Evolutionary conservation across 2,113 vertebrate species (phyloP).

Genomic region (Tympanuchus pallidicinctus): DNA sequence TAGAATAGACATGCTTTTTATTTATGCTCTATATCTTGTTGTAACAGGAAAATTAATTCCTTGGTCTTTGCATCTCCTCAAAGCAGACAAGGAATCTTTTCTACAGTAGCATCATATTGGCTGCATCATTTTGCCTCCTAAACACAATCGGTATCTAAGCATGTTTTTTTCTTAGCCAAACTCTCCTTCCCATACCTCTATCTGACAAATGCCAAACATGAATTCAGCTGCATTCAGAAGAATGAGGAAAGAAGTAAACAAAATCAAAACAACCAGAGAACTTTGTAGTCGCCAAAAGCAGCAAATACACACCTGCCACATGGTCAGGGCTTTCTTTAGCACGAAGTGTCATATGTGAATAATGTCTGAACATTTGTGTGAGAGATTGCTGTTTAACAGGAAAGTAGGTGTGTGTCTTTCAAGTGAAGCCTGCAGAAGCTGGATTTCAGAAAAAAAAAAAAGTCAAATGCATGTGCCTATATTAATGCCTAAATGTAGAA

Average conservation of each 20-base stretch:
- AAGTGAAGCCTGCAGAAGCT: background rate
- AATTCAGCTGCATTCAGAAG: background rate
- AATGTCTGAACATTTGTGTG: background rate
- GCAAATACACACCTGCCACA: background rate
- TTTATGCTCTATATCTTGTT: background rate
- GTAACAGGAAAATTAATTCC: background rate
- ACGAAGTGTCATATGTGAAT: background rate
- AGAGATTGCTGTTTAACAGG: rapidly evolving
- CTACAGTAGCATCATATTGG: background rate
- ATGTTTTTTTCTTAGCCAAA: background rate
- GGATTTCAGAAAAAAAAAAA: background rate
- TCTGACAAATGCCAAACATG: background rate
- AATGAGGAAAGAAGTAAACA: background rate
- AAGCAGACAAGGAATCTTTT: background rate
- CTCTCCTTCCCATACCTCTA: background rate
- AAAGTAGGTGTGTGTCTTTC: background rate
- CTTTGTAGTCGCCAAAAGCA: background rate
- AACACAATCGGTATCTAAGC: background rate
- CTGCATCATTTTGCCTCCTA: background rate
- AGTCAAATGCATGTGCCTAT: background rate
- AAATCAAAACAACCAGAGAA: background rate
- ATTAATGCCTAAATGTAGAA: background rate
- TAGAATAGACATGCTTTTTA: background rate
- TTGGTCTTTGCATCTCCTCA: background rate
- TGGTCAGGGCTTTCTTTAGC: rapidly evolving